These are phyloP conservation scores for Siniperca scherzeri DNA, from an alignment of 2,797 vertebrate species.

Conservation along the genomic window DNA sequence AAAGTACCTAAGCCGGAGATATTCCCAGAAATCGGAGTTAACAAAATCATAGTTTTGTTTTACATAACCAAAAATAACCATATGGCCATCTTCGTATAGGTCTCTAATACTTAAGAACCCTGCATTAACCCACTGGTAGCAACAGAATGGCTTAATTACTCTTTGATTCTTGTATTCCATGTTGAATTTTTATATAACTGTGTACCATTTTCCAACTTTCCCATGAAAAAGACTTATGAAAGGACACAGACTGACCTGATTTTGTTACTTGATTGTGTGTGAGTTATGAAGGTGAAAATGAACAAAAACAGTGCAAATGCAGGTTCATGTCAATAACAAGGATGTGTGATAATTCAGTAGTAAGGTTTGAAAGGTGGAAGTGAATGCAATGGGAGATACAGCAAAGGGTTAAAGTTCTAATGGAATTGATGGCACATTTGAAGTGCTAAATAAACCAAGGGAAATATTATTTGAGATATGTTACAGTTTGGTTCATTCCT, in stretches of 20 bases:
- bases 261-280: not conserved
- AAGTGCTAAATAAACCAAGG: not conserved
- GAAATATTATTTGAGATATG: constrained; percentile 4
- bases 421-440: not conserved
- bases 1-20: not conserved
- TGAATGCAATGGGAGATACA: not conserved
- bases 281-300: not conserved
- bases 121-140: too few relatives aligned
- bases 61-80: too few relatives aligned
- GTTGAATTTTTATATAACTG: not conserved
- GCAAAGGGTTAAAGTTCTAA: not conserved
- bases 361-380: not conserved
- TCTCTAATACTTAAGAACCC: too few relatives aligned
- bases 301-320: rapidly evolving
- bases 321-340: not conserved
- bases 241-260: not conserved
- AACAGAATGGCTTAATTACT: too few relatives aligned
- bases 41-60: not conserved
- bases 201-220: not conserved
- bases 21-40: not conserved
- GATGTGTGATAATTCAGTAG: not conserved
- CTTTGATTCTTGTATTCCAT: too few relatives aligned
- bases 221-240: not conserved
- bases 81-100: too few relatives aligned
- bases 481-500: not conserved